Evolutionary conservation across 2,797 vertebrate species (phyloP).

Genomic region (Phalanger gymnotis): DNA sequence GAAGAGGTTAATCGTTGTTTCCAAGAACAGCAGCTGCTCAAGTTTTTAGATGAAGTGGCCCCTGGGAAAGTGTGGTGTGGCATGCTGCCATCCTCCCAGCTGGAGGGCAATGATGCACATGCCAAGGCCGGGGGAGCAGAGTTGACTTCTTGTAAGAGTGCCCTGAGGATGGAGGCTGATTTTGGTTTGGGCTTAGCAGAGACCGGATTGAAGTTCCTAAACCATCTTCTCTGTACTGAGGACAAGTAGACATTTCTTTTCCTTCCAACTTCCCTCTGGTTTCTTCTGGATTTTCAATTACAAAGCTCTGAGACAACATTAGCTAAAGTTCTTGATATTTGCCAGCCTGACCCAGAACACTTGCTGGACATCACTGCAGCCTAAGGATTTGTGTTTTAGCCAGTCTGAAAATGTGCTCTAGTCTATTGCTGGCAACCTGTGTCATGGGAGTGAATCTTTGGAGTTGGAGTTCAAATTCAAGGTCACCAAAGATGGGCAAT

Average conservation of each 20-base stretch:
- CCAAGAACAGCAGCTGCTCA: slow-evolving; percentile 51
- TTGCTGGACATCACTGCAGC: slow-evolving; percentile 48
- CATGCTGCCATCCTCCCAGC: neutral
- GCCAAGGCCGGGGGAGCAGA: neutral
- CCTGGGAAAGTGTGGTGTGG: slow-evolving; percentile 21
- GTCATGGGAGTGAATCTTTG: slow-evolving; percentile 55
- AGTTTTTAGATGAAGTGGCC: slow-evolving; percentile 33
- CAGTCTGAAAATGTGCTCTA: slow-evolving; percentile 47
- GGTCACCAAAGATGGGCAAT: slow-evolving; percentile 27
- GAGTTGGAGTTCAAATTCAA: slow-evolving; percentile 35
- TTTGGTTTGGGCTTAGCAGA: slow-evolving; percentile 19
- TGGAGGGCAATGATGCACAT: neutral
- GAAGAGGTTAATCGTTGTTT: slow-evolving; percentile 72
- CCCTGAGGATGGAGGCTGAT: neutral
- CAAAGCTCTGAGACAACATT: slow-evolving; percentile 41
- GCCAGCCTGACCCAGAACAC: slow-evolving; percentile 14
- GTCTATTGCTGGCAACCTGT: slow-evolving; percentile 21
- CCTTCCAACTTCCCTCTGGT: neutral
- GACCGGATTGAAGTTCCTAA: slow-evolving; percentile 27
- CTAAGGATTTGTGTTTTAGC: slow-evolving; percentile 51
- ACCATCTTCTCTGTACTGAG: slow-evolving; percentile 21
- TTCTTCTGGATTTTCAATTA: slow-evolving; percentile 53
- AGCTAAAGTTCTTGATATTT: slow-evolving; percentile 53
- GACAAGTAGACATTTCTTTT: slow-evolving; percentile 16
- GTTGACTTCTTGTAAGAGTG: neutral